These are phyloP conservation scores for Hyperoplus immaculatus DNA, from an alignment of 2,797 vertebrate genomes.

Conservation along the genomic window DNA sequence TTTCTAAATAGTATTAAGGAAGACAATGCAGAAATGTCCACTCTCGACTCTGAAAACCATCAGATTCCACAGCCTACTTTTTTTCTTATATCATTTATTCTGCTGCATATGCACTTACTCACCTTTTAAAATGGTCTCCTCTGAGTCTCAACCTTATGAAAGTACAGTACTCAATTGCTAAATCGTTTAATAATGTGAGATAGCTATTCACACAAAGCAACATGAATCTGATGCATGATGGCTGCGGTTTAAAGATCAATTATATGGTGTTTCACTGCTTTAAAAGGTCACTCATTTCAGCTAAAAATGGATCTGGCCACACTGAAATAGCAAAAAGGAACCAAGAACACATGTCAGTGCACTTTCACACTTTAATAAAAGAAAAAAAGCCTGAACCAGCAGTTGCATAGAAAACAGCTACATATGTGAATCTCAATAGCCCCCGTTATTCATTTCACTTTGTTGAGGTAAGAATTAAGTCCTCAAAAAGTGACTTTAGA, in stretches of 20 bases:
- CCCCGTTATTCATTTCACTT: slow-evolving; percentile 17
- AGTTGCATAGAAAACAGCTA: slow-evolving; percentile 69
- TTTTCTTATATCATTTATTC: too few relatives aligned
- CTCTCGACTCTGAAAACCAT: too few relatives aligned
- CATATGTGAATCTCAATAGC: slow-evolving; percentile 28
- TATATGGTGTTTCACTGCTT: background rate
- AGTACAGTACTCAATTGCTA: background rate
- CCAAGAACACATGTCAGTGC: slow-evolving; percentile 27
- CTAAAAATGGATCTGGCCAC: slow-evolving; percentile 1
- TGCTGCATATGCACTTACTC: too few relatives aligned
- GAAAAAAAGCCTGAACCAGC: slow-evolving; percentile 47
- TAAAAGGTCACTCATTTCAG: background rate
- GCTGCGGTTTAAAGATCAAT: background rate
- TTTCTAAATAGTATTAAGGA: too few relatives aligned
- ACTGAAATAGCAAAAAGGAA: background rate
- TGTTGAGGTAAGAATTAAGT: slow-evolving; percentile 17
- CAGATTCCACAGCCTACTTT: too few relatives aligned
- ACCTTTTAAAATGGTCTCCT: background rate
- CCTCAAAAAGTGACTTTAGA: slow-evolving; percentile 33
- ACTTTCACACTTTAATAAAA: slow-evolving; percentile 62
- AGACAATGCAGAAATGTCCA: too few relatives aligned
- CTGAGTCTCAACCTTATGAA: background rate
- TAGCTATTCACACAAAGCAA: background rate
- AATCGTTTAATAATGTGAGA: background rate
- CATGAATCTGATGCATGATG: background rate